Evolutionary conservation across 2,113 vertebrate species (phyloP).

Genomic region (Hipposideros armiger): DNA sequence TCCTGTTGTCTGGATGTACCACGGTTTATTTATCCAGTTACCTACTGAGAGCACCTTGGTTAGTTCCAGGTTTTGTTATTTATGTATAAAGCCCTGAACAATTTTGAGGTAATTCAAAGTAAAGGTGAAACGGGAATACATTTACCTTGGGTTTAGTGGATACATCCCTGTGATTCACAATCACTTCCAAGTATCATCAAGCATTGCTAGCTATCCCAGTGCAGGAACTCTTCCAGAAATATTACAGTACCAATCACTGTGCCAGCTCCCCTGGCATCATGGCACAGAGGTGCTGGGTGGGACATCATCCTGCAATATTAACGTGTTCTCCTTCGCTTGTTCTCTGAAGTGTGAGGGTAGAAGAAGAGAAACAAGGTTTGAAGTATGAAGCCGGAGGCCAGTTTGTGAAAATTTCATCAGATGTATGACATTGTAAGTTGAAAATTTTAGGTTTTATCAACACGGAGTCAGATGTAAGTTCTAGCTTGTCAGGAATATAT

Average conservation of each 20-base stretch:
- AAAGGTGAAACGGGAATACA: background rate
- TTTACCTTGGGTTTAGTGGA: background rate
- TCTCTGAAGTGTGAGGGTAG: rapidly evolving
- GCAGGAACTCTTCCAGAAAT: background rate
- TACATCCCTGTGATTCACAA: background rate
- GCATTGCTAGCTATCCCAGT: rapidly evolving
- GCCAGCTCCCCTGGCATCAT: too few species aligned
- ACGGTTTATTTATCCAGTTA: background rate
- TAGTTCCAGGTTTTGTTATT: background rate
- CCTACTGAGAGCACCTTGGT: background rate
- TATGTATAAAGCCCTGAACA: background rate
- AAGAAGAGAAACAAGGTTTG: background rate
- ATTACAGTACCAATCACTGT: rapidly evolving
- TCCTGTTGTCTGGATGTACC: background rate
- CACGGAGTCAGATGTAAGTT: background rate
- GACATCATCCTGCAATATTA: rapidly evolving
- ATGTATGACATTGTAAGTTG: background rate
- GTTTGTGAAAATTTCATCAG: background rate
- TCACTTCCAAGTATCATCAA: rapidly evolving
- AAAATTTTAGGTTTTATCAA: background rate
- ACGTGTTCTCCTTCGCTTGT: background rate
- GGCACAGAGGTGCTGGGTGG: too few species aligned
- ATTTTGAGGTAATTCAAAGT: background rate
- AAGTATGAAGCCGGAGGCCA: background rate
- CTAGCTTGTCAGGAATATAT: background rate